phyloP scores from a whole-genome alignment of 2,888 invertebrate species.

The Deilephila elpenor region DNA sequence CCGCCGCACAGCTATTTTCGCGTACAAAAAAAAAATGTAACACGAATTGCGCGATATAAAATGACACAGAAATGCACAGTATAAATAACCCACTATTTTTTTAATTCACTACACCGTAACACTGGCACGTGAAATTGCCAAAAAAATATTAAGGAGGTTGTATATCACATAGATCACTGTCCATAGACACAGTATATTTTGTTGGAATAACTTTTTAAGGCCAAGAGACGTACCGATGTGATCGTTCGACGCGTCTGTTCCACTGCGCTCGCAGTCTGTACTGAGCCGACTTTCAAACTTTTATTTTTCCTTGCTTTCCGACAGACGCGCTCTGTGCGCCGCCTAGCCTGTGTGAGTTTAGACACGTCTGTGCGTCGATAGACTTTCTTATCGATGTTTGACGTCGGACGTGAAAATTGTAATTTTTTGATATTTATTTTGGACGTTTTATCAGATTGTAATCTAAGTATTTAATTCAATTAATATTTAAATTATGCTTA shows the following conservation, averaged over 20 bases:
- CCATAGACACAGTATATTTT: not conserved
- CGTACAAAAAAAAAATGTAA: slow-evolving; percentile 59
- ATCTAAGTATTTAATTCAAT: no score
- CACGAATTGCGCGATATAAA: slow-evolving; percentile 25
- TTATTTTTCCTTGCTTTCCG: slow-evolving; percentile 67
- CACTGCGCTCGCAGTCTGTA: slow-evolving; percentile 65
- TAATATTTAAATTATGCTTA: no score
- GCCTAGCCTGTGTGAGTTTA: slow-evolving; percentile 49
- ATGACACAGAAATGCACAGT: slow-evolving; percentile 30
- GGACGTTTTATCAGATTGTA: no score
- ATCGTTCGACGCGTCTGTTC: slow-evolving; percentile 59
- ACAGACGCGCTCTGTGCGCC: slow-evolving; percentile 46
- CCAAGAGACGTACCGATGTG: slow-evolving; percentile 64
- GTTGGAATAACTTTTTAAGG: slow-evolving; percentile 11
- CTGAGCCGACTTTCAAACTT: slow-evolving; percentile 59
- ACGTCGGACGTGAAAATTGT: not conserved
- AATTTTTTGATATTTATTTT: no score
- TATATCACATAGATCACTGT: not conserved
- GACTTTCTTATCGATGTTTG: slow-evolving; percentile 36
- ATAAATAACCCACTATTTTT: slow-evolving; percentile 30
- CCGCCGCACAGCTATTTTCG: slow-evolving; percentile 73
- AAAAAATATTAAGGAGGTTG: not conserved
- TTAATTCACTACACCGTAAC: slow-evolving; percentile 31
- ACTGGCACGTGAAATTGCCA: slow-evolving; percentile 10
- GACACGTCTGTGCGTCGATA: slow-evolving; percentile 31